A percentile compares a stretch with the other conserved stretches of the same genome.
phyloP scores from a whole-genome alignment of 2,113 vertebrate genomes.

The Plecturocebus donacophilus region DNA sequence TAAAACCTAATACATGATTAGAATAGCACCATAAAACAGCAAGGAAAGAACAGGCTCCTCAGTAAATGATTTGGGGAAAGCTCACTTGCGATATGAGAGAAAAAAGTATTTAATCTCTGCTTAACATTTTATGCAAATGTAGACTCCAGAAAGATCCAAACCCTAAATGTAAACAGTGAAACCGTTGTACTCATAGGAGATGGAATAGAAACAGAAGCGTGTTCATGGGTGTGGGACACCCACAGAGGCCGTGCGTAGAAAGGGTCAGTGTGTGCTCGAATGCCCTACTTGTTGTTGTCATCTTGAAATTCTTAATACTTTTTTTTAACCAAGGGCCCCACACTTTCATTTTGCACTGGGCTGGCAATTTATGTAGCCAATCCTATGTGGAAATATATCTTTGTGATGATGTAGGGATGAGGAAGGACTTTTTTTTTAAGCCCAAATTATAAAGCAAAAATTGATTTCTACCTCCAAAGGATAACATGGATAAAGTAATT shows the following conservation, averaged over 20 bases:
- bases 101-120: neutral
- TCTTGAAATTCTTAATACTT: neutral
- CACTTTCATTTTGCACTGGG: neutral
- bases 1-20: neutral
- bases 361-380: neutral
- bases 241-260: neutral
- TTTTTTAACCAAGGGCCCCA: neutral
- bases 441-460: neutral
- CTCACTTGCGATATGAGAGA: neutral
- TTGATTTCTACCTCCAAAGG: neutral
- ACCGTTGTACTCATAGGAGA: neutral
- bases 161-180: neutral
- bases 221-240: no score
- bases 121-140: neutral
- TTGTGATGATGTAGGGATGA: neutral
- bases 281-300: neutral
- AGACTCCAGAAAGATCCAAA: neutral
- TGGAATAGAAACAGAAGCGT: neutral
- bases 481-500: neutral
- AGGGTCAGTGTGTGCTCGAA: rapidly evolving
- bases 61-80: neutral
- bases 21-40: neutral
- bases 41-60: no score
- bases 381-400: no score
- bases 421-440: neutral